Percentiles rank a stretch among this genome's conserved stretches.
phyloP scores from a whole-genome alignment of 23 tunicate species.

The Trididemnum clinides region DNA sequence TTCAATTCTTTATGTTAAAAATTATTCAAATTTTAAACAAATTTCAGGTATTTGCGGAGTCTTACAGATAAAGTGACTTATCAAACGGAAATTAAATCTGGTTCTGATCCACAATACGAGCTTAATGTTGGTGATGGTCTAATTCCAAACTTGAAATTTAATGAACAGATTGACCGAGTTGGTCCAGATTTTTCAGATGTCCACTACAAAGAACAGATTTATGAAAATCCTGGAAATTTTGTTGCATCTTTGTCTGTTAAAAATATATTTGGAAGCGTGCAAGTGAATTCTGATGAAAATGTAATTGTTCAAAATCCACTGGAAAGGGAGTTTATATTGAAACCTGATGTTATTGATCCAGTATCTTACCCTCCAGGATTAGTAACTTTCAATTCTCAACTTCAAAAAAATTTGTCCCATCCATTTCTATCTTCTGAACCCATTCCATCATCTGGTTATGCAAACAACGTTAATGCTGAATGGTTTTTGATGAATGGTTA shows the following conservation, averaged over 20 bases:
- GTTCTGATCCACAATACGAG: slow-evolving; percentile 48
- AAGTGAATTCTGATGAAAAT: neutral
- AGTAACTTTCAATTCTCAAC: slow-evolving; percentile 32
- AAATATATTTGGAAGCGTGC: slow-evolving; percentile 45
- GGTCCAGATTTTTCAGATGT: slow-evolving; percentile 47
- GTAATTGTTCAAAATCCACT: slow-evolving; percentile 77
- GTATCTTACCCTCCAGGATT: slow-evolving; percentile 73
- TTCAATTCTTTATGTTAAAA: too few relatives aligned
- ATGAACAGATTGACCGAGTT: slow-evolving; percentile 45
- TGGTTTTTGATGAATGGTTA: neutral
- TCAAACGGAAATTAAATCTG: neutral
- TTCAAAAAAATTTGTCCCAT: neutral
- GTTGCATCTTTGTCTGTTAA: slow-evolving; percentile 37
- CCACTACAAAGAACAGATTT: slow-evolving; percentile 44
- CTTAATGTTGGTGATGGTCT: slow-evolving; percentile 58
- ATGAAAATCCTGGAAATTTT: slow-evolving; percentile 66
- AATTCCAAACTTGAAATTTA: neutral
- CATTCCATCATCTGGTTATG: slow-evolving; percentile 48
- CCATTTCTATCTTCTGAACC: neutral
- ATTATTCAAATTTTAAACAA: too few relatives aligned
- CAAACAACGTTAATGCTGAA: slow-evolving; percentile 59
- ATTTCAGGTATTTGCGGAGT: neutral
- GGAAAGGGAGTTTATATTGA: slow-evolving; percentile 19
- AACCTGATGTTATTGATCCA: neutral
- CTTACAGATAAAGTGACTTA: neutral